These are phyloP conservation scores for Pilophorus perplexus DNA, from an alignment of 2,888 invertebrate species.

Conservation along the genomic window DNA sequence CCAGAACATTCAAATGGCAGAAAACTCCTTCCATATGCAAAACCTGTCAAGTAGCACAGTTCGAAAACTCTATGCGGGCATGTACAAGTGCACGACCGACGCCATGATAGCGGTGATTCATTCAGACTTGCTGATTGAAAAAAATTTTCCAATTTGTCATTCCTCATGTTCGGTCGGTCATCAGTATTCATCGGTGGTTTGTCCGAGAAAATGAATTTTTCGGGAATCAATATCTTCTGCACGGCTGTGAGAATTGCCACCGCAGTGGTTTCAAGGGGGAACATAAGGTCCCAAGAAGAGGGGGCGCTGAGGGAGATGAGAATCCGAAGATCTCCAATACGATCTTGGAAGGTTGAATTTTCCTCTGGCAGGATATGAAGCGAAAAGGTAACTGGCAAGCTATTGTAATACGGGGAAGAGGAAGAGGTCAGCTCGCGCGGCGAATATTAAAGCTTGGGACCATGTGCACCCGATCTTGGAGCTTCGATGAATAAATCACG, in stretches of 20 bases:
- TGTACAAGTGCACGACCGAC: too few relatives aligned
- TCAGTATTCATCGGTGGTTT: too few relatives aligned
- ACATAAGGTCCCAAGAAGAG: background rate
- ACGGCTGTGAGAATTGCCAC: too few relatives aligned
- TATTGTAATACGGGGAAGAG: background rate
- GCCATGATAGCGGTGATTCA: too few relatives aligned
- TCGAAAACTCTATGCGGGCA: too few relatives aligned
- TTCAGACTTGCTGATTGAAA: too few relatives aligned
- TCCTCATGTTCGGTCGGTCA: too few relatives aligned
- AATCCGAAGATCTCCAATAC: background rate
- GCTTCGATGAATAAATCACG: constrained; percentile 32
- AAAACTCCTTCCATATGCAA: too few relatives aligned
- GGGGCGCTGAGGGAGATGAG: background rate
- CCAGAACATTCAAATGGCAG: too few relatives aligned
- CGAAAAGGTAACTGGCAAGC: constrained; percentile 17
- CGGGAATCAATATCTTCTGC: constrained; percentile 15
- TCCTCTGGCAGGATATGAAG: constrained; percentile 6
- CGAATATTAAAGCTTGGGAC: constrained; percentile 25
- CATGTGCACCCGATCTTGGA: constrained; percentile 22
- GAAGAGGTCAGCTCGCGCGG: constrained; percentile 15
- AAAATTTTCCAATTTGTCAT: too few relatives aligned
- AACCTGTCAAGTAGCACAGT: too few relatives aligned
- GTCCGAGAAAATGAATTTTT: constrained; percentile 18
- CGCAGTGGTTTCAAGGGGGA: too few relatives aligned
- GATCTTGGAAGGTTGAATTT: constrained; percentile 19